Evolutionary conservation across 2,113 vertebrate species (phyloP).

Genomic region (Psilopogon haemacephalus): DNA sequence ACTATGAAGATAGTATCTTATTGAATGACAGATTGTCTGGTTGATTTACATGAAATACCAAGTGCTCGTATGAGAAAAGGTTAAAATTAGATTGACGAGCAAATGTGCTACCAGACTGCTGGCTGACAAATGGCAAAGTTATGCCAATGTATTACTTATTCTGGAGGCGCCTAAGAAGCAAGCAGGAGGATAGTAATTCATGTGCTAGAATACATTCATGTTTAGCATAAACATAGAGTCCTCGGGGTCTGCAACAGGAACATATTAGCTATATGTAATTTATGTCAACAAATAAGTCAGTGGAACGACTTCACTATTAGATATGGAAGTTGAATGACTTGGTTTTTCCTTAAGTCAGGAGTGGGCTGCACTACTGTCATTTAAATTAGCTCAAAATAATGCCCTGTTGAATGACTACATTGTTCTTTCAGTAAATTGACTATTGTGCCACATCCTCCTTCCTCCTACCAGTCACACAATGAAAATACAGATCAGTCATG

Average conservation of each 20-base stretch:
- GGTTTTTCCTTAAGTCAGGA: neutral
- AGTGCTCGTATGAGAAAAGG: constrained; percentile 77
- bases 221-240: constrained; percentile 65
- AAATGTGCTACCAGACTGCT: constrained; percentile 84
- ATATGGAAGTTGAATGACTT: constrained; percentile 11
- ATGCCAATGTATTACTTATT: constrained; percentile 79
- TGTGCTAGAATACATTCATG: constrained; percentile 73
- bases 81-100: constrained; percentile 86
- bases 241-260: constrained; percentile 52
- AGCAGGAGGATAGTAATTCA: constrained; percentile 72
- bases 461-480: constrained; percentile 41
- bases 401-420: constrained; percentile 14
- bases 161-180: constrained; percentile 74
- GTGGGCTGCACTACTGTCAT: constrained; percentile 4
- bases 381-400: constrained; percentile 35
- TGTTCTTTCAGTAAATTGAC: constrained; percentile 54
- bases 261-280: constrained; percentile 53
- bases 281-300: constrained; percentile 46
- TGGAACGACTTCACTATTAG: constrained; percentile 28
- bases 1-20: constrained; percentile 48
- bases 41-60: constrained; percentile 79
- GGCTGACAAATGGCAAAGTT: constrained; percentile 85
- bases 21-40: constrained; percentile 83
- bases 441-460: constrained; percentile 42
- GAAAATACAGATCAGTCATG: constrained; percentile 43